These are phyloP conservation scores for Cryptocheilus praepositus DNA, from an alignment of 2,888 invertebrate species.

Conservation along the genomic window DNA sequence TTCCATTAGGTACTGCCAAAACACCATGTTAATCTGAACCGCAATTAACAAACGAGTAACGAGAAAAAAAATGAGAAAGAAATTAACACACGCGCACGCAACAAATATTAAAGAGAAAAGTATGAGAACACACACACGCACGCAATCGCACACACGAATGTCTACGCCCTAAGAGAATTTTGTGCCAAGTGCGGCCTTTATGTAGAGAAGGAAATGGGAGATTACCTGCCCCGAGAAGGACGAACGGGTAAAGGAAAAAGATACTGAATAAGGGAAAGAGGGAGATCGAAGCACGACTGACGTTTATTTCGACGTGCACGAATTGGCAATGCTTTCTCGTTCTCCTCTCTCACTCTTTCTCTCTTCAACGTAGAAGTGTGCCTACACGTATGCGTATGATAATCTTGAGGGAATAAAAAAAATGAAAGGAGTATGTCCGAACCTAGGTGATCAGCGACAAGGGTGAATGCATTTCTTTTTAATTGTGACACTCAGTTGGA, in stretches of 20 bases:
- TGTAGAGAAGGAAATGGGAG: slow-evolving; percentile 2
- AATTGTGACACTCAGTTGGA: slow-evolving; percentile 14
- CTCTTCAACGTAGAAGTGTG: slow-evolving; percentile 28
- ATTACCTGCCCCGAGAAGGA: slow-evolving; percentile 2
- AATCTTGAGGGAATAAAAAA: slow-evolving; percentile 37
- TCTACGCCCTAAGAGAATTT: slow-evolving; percentile 27
- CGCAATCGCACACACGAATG: slow-evolving; percentile 18
- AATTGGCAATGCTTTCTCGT: neutral
- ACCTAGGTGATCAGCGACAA: slow-evolving; percentile 67
- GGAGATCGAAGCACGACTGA: neutral
- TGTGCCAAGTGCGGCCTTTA: slow-evolving; percentile 24
- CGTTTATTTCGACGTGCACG: neutral
- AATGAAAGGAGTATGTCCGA: slow-evolving; percentile 63
- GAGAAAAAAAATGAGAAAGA: slow-evolving; percentile 1
- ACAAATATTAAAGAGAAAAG: neutral
- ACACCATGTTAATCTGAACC: slow-evolving; percentile 34
- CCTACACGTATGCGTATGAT: slow-evolving; percentile 24
- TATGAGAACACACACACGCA: slow-evolving; percentile 4
- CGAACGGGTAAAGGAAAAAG: slow-evolving; percentile 4
- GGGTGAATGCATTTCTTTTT: slow-evolving; percentile 45
- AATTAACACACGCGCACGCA: slow-evolving; percentile 10
- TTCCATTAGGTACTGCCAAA: slow-evolving; percentile 73
- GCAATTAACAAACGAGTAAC: neutral
- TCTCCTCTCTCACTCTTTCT: slow-evolving; percentile 36
- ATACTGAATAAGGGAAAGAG: neutral